Base-by-base conservation (phyloP, 2,797 vertebrate species). In the Tympanoctomys barrerae region DNA sequence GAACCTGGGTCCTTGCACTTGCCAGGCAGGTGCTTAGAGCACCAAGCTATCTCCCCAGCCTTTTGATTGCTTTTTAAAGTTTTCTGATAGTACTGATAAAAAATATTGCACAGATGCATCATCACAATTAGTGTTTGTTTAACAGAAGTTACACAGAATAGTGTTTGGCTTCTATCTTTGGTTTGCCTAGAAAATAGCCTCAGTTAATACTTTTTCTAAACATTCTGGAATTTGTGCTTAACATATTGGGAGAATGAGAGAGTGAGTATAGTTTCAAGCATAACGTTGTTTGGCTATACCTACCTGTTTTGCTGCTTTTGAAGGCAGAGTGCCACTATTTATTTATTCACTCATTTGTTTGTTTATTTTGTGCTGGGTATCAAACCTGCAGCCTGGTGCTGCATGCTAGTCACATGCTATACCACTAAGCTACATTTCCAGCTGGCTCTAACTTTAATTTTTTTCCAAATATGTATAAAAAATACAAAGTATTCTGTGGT, bases 181-280 rank as follows among this genome's bases (percentile, higher is more conserved):
- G 24, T 82, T 94, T 94, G 84, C 88, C 54, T 91, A 9, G 54
- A 42, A 78, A 83, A 36, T 46, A 83, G 12, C 4, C 49, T 64
- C 70, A 46, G 46, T 82, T 54, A 31, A 86, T 70, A 75, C 19
- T 22, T 94, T 86, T 80, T 59, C 52, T 21, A 33, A 64, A 33
- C 59, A 82, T 88, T 89, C 78, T 73, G 68, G 16, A 16, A 89
- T 81, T 82, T 90, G 13, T 61, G 62, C 22, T 90, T 39, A 92
- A 49, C 11, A 70, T 85, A 39, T 73, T 89, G 26, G n/a, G 49
- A 89, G 70, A 83, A 59, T 36, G 90, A 78, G 78, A 79, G 22
- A 81, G 2, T 31, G 36, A 71, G 21, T 59, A 0, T 71, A 77
- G 77, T 52, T 62, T 54, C 36, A 66, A 61, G 31, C 64, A 31